Percentiles rank a stretch among this genome's conserved stretches.
Evolutionary conservation across 2,888 invertebrate genomes (phyloP).

Genomic region (Lamellibrachia satsuma): DNA sequence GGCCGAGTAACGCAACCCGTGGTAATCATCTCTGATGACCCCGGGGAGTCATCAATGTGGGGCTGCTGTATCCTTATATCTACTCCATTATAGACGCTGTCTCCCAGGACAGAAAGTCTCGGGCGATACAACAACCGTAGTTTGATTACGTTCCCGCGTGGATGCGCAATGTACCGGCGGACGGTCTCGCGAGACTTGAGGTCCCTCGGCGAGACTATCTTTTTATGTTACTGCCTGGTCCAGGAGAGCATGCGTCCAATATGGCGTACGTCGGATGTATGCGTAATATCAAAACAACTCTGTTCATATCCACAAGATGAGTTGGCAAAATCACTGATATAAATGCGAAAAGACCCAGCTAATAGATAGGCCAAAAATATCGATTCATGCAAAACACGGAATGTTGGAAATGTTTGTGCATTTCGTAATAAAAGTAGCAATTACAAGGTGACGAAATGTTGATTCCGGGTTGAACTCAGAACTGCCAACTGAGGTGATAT

Average conservation of each 20-base stretch:
- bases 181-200: not conserved
- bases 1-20: not conserved
- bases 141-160: slow-evolving; percentile 10
- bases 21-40: not conserved
- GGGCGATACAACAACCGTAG: not conserved
- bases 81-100: not conserved
- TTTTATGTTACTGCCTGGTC: not conserved
- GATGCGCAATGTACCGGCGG: not conserved
- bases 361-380: not conserved
- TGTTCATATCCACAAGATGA: not conserved
- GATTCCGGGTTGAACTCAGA: too few relatives aligned
- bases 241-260: not conserved
- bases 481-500: too few relatives aligned
- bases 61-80: not conserved
- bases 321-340: not conserved
- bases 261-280: not conserved
- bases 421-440: not conserved
- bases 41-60: not conserved
- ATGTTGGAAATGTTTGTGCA: not conserved
- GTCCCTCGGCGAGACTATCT: not conserved
- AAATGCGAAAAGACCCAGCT: not conserved
- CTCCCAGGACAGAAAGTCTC: not conserved
- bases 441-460: not conserved
- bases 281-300: not conserved
- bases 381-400: not conserved